Conservation (phyloP, 2,113 vertebrate species). For the Shinisaurus crocodilurus region DNA sequence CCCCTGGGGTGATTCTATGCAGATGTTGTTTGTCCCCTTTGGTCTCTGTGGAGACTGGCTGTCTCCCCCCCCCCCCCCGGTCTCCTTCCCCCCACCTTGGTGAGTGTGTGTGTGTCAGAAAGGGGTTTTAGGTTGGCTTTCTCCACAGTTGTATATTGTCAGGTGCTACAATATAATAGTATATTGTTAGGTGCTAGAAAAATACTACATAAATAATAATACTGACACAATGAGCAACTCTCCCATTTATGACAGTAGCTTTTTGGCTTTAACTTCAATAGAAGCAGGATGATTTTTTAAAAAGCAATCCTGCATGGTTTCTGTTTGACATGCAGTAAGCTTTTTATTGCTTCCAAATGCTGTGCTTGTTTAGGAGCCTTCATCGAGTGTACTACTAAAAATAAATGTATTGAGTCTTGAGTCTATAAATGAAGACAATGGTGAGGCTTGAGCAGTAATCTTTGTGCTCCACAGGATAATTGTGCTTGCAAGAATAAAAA, state of each 20-base stretch:
- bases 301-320: conserved; percentile 46
- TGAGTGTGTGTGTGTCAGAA: no score
- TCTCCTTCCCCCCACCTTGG: no score
- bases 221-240: background rate
- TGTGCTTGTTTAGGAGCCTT: conserved; percentile 56
- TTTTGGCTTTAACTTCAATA: background rate
- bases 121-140: no score
- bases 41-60: no score
- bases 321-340: conserved; percentile 28
- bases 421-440: conserved; percentile 39
- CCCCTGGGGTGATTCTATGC: no score
- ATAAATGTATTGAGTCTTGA: conserved; percentile 55
- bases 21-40: no score
- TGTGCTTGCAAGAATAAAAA: background rate
- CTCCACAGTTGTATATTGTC: background rate
- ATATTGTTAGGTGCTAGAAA: background rate
- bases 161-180: background rate
- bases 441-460: conserved; percentile 28
- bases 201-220: background rate
- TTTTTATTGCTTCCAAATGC: conserved; percentile 56
- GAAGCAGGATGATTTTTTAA: background rate
- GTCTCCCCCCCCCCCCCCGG: no score
- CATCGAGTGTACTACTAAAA: conserved; percentile 47
- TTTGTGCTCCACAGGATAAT: conserved; percentile 28
- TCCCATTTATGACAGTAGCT: background rate